A percentile compares a stretch with the other conserved stretches of the same genome.
Conservation (phyloP, 2,113 vertebrate genomes). For the Nannobrachium achirus region DNA sequence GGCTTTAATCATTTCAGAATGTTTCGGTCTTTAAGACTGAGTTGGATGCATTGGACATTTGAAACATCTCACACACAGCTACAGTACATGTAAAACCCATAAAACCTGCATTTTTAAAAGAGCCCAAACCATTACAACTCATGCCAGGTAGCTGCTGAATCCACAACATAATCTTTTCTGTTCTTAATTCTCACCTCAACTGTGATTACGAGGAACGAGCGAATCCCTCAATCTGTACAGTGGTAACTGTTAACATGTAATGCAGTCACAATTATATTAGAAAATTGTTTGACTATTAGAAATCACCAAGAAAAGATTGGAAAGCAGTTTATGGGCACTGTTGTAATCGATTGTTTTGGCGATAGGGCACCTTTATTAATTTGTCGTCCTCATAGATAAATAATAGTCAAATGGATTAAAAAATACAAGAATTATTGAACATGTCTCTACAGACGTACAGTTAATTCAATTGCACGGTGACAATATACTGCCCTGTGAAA, state of each 20-base stretch:
- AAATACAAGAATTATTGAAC: slow-evolving; percentile 33
- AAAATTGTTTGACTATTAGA: slow-evolving; percentile 38
- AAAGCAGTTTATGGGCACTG: slow-evolving; percentile 56
- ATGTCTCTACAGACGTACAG: slow-evolving; percentile 59
- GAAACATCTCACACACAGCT: slow-evolving; percentile 52
- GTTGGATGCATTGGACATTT: slow-evolving; percentile 55
- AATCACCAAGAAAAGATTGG: slow-evolving; percentile 40
- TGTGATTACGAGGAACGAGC: slow-evolving; percentile 79
- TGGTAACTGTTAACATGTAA: slow-evolving; percentile 92
- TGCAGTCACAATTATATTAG: slow-evolving; percentile 69
- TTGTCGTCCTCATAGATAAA: slow-evolving; percentile 54
- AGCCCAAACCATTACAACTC: slow-evolving; percentile 70
- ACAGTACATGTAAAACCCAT: slow-evolving; percentile 52
- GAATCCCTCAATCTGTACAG: slow-evolving; percentile 87
- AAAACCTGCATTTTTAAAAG: slow-evolving; percentile 54
- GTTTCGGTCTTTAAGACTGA: slow-evolving; percentile 64
- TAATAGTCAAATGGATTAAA: slow-evolving; percentile 40
- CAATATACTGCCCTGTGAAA: slow-evolving; percentile 93
- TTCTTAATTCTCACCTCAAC: slow-evolving; percentile 76
- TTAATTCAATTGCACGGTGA: slow-evolving; percentile 87
- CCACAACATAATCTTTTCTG: slow-evolving; percentile 79
- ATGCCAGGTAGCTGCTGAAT: slow-evolving; percentile 85
- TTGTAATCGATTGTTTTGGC: slow-evolving; percentile 67
- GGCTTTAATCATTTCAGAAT: slow-evolving; percentile 74
- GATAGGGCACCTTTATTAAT: slow-evolving; percentile 68